These are phyloP conservation scores for Dicentrarchus labrax DNA, from an alignment of 2,113 vertebrate genomes.

Conservation along the genomic window DNA sequence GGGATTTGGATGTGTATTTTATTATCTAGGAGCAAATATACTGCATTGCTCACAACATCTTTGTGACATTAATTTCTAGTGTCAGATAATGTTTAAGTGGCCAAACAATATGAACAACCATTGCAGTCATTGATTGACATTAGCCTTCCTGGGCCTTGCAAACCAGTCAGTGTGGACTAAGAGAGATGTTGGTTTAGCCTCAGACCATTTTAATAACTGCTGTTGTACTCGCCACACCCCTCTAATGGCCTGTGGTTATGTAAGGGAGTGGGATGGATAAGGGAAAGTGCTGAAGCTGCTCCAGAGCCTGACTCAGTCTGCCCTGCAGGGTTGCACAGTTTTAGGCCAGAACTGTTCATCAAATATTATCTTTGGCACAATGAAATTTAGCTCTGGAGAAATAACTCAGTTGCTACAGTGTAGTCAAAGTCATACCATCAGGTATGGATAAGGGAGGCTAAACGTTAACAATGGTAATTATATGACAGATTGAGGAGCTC, in stretches of 20 bases:
- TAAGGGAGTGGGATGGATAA: conserved; percentile 75
- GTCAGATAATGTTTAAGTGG: not conserved
- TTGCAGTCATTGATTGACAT: not conserved
- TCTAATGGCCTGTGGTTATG: conserved; percentile 76
- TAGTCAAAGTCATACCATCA: conserved; percentile 20
- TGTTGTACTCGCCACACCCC: conserved; percentile 67
- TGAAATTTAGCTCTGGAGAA: conserved; percentile 52
- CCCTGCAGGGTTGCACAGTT: conserved; percentile 71
- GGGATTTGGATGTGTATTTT: not conserved
- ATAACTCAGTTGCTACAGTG: conserved; percentile 19
- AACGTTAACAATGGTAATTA: conserved; percentile 31
- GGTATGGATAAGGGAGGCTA: conserved; percentile 21
- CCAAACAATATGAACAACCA: not conserved
- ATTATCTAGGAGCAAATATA: not conserved
- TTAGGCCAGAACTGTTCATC: conserved; percentile 70
- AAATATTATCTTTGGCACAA: conserved; percentile 78
- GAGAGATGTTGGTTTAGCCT: conserved; percentile 51
- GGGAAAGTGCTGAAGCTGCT: conserved; percentile 71
- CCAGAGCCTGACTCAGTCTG: conserved; percentile 75
- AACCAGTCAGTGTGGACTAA: conserved; percentile 27
- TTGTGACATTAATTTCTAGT: not conserved
- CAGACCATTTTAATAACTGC: conserved; percentile 67
- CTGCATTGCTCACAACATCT: not conserved
- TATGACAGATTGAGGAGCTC: not conserved
- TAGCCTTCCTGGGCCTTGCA: not conserved